Evolutionary conservation across 2,888 invertebrate species (phyloP).

Genomic region (Eilema griseolum): DNA sequence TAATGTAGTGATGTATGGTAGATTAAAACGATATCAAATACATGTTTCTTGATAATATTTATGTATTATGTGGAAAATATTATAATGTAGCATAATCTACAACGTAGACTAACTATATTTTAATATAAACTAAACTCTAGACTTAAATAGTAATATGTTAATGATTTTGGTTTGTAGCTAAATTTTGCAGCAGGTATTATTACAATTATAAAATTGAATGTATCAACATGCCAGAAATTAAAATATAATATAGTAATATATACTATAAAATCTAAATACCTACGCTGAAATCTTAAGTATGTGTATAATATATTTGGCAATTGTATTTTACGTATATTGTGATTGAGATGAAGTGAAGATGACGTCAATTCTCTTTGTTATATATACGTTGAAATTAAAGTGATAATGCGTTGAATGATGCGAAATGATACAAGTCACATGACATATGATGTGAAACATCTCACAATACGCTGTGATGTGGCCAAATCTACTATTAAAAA

Average conservation of each 20-base stretch:
- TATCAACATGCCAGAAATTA: background rate
- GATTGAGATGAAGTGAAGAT: conserved; percentile 17
- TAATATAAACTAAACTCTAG: conserved; percentile 4
- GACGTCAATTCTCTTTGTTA: conserved; percentile 20
- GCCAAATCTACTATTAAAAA: background rate
- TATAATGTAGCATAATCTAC: conserved; percentile 15
- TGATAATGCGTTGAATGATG: conserved; percentile 11
- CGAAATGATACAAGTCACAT: conserved; percentile 18
- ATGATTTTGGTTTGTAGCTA: background rate
- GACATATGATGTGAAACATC: conserved; percentile 29
- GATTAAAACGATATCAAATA: background rate
- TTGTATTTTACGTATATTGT: conserved; percentile 14
- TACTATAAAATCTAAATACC: background rate
- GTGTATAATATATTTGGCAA: background rate
- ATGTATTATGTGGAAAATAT: background rate
- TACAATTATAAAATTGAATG: background rate
- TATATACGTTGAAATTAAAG: conserved; percentile 6
- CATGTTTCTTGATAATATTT: conserved; percentile 7
- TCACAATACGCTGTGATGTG: conserved; percentile 22
- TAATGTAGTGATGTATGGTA: conserved; percentile 34
- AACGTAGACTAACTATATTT: conserved; percentile 5
- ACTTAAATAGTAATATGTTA: background rate
- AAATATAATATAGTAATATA: background rate
- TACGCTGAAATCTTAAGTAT: background rate
- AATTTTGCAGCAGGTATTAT: background rate